Base-by-base conservation (phyloP, 2,113 vertebrate species). In the Lota lota region DNA sequence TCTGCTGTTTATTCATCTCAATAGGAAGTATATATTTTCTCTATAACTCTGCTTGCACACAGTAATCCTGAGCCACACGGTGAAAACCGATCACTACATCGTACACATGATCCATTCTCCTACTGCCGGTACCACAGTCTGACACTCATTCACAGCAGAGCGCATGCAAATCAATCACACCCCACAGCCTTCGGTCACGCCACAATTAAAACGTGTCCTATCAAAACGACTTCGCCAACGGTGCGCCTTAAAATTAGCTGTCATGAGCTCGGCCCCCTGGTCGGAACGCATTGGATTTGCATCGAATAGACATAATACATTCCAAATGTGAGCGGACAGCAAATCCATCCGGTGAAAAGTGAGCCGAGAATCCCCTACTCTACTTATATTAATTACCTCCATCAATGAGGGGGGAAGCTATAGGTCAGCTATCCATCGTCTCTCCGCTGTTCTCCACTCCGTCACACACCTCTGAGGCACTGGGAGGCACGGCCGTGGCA, bases 361-460 rank as follows among this genome's bases (percentile, higher is more conserved):
- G 89, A 89, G 86, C 83, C 81, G 71, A 83, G 83, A 89, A 89
- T 89, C 79, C 79, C 79, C 81, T 79, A 79, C 85, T 90, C 83
- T 87, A 88, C 88, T 90, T 89, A 89, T 92, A 90, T 87, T 90
- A 92, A 91, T 92, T 90, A 89, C 86, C 85, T 89, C 85, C 87
- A 88, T 90, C 88, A 88, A 87, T 90, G 88, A 83, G 88, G 86
- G 88, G 84, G 88, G 86, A 89, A 90, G 87, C 85, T 87, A 88
- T 84, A 88, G 88, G 84, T 88, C 88, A 88, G 80, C 85, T 86
- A 85, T 88, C 86, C 86, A 89, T 88, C 86, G 88, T 89, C 86
- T 84, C 84, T 70, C 84, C 76, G 73, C 65, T 59, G 77, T 78
- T 75, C 71, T 68, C 81, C 83, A 76, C 82, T 89, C 79, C 83